Percentiles rank a stretch among this genome's conserved stretches.
These are phyloP conservation scores for Iselma pallidipennis DNA, from an alignment of 2,888 invertebrate genomes.

Conservation along the genomic window DNA sequence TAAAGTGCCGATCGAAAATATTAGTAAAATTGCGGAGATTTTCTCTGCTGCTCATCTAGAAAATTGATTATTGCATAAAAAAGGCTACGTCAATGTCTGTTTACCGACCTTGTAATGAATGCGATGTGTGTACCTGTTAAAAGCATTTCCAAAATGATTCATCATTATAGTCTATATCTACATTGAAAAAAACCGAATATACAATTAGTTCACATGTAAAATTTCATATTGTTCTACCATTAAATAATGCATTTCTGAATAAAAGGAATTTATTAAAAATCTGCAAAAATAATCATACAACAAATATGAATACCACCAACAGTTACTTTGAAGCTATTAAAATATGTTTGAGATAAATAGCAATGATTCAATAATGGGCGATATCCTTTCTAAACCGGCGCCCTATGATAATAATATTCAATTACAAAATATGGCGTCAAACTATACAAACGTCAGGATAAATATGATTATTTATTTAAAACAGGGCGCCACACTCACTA, in stretches of 20 bases:
- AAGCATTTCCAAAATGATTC: slow-evolving; percentile 20
- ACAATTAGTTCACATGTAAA: slow-evolving; percentile 17
- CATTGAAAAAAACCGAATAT: slow-evolving; percentile 6
- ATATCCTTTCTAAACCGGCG: slow-evolving; percentile 32
- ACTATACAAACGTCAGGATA: slow-evolving; percentile 23
- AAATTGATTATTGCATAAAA: neutral
- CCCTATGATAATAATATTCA: slow-evolving; percentile 26
- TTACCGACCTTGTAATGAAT: slow-evolving; percentile 11
- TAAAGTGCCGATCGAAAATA: neutral
- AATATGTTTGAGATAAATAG: slow-evolving; percentile 2
- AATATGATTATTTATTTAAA: slow-evolving; percentile 18
- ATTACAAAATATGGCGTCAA: slow-evolving; percentile 34
- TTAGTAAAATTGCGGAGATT: slow-evolving; percentile 1
- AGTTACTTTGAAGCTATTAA: slow-evolving; percentile 6
- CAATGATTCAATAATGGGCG: slow-evolving; percentile 20
- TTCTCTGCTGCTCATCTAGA: neutral
- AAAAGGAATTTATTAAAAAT: neutral
- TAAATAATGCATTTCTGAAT: no score
- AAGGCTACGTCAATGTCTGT: neutral
- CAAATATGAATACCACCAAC: neutral
- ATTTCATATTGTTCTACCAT: no score
- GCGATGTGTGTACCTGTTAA: slow-evolving; percentile 6
- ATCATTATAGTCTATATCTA: slow-evolving; percentile 13
- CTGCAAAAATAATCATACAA: neutral
- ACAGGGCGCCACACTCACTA: slow-evolving; percentile 31